Evolutionary conservation across 1,140 invertebrate species (phyloP).

Genomic region (Brachystomella parvula): DNA sequence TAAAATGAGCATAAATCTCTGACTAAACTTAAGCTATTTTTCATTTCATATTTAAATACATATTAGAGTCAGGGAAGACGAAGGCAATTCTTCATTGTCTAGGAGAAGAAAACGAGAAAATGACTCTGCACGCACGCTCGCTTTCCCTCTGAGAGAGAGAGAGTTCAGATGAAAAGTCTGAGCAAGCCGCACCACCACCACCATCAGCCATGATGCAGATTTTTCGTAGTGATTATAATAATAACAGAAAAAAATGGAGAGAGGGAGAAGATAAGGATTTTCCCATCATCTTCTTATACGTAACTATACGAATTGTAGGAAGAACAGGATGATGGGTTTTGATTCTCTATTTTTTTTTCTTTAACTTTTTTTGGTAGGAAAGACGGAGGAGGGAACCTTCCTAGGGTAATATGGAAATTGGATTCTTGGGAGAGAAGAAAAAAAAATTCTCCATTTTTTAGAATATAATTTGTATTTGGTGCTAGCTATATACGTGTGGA

Average conservation of each 20-base stretch:
- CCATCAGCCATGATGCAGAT: not conserved
- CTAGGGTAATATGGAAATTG: not conserved
- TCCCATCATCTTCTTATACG: not conserved
- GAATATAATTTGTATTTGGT: constrained; percentile 4
- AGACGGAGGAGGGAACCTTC: not conserved
- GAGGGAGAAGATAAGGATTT: not conserved
- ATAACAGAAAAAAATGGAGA: not conserved
- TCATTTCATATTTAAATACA: constrained; percentile 12
- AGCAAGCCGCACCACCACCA: no score
- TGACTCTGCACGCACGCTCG: not conserved
- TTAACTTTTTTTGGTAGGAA: not conserved
- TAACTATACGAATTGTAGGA: no score
- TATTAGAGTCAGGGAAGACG: constrained; percentile 11
- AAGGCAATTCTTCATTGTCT: constrained; percentile 10
- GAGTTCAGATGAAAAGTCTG: no score
- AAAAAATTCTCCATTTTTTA: not conserved
- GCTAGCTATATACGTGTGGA: not conserved
- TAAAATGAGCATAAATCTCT: not conserved
- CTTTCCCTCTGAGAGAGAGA: not conserved
- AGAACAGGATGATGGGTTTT: no score
- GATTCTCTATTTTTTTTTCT: no score
- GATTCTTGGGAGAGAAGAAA: not conserved
- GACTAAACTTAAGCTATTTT: constrained; percentile 10
- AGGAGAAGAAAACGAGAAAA: not conserved
- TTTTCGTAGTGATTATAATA: not conserved